These are phyloP conservation scores for Panagrolaimus sp. DNA, from an alignment of 1,140 invertebrate species.

Conservation along the genomic window DNA sequence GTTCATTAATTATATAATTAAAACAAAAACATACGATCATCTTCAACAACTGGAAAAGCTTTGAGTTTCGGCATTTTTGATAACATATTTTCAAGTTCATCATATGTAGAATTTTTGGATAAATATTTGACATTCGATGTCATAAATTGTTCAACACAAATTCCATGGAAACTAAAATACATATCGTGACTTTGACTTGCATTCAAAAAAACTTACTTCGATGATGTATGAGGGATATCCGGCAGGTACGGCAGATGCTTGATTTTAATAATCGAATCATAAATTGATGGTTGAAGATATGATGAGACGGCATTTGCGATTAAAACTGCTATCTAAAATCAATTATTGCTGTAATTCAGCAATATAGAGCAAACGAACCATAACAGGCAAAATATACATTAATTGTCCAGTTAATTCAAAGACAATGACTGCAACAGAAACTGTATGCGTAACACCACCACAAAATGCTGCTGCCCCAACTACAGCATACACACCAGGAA, in stretches of 20 bases:
- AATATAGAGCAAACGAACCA: slow-evolving; percentile 63
- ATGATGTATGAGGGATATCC: slow-evolving; percentile 45
- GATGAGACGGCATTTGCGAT: slow-evolving; percentile 88
- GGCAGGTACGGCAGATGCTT: slow-evolving; percentile 94
- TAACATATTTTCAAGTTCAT: slow-evolving; percentile 41
- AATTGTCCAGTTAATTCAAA: slow-evolving; percentile 98
- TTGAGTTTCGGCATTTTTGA: slow-evolving; percentile 30
- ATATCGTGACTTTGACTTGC: not conserved
- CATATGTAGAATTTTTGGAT: slow-evolving; percentile 42
- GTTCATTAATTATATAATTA: too few species aligned
- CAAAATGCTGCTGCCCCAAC: slow-evolving; percentile 49
- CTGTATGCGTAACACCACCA: slow-evolving; percentile 75
- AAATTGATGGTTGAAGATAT: slow-evolving; percentile 86
- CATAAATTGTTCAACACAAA: slow-evolving; percentile 53
- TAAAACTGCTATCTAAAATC: slow-evolving; percentile 71
- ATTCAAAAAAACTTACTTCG: slow-evolving; percentile 18
- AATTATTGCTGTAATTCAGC: not conserved
- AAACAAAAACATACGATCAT: slow-evolving; percentile 5
- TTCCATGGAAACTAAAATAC: slow-evolving; percentile 45
- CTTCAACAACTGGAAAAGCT: slow-evolving; percentile 53
- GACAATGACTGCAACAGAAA: slow-evolving; percentile 93
- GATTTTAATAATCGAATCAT: slow-evolving; percentile 94
- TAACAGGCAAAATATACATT: slow-evolving; percentile 89
- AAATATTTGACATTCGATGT: slow-evolving; percentile 35
- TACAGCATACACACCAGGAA: slow-evolving; percentile 61